Conservation (phyloP, 37 sponge, comb jelly and placozoan genomes). For the Lycopodina hypogea region DNA sequence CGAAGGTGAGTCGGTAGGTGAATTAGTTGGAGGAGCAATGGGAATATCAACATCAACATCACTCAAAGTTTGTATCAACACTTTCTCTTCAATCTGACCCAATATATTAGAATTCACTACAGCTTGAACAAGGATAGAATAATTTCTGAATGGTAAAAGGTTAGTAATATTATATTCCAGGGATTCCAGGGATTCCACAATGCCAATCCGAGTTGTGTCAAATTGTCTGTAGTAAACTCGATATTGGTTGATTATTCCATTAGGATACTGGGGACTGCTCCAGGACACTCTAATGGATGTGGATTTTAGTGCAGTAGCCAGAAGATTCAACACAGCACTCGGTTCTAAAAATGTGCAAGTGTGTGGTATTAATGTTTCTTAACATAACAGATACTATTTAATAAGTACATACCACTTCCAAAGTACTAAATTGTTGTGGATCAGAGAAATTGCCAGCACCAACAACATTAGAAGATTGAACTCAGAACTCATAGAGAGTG, state of each 20-base stretch:
- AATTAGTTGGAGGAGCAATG: background rate
- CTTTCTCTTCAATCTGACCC: conserved; percentile 8
- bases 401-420: conserved; percentile 13
- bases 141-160: conserved; percentile 14
- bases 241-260: conserved; percentile 32
- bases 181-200: background rate
- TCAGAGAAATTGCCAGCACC: conserved; percentile 32
- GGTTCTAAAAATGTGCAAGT: conserved; percentile 24
- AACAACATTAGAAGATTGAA: conserved; percentile 12
- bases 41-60: background rate
- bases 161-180: background rate
- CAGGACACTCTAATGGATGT: conserved; percentile 20
- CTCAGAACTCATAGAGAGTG: conserved; percentile 28
- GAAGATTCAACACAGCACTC: conserved; percentile 14
- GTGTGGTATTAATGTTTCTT: background rate
- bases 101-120: background rate
- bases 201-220: background rate
- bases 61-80: conserved; percentile 9
- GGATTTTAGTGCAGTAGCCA: background rate
- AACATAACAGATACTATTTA: background rate
- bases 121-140: conserved; percentile 33
- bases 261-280: conserved; percentile 36
- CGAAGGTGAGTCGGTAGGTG: background rate
- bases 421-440: conserved; percentile 18
- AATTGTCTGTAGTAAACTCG: conserved; percentile 15